Percentiles rank a stretch among this genome's conserved stretches.
Evolutionary conservation across 2,888 invertebrate species (phyloP).

Genomic region (Conus canariensis): DNA sequence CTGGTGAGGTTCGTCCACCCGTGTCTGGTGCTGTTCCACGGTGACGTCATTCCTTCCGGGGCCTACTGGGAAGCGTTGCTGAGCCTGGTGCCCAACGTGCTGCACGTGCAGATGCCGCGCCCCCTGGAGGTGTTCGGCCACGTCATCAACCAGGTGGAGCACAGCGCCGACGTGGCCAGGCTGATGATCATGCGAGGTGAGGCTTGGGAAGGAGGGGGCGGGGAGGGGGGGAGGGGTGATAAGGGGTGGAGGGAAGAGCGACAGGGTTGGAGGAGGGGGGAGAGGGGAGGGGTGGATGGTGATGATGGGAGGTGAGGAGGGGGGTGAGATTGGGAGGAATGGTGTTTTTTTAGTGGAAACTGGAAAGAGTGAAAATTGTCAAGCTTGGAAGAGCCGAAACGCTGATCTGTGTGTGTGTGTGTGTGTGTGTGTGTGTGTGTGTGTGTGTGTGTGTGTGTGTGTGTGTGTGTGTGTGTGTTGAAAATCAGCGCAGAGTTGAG

Average conservation of each 20-base stretch:
- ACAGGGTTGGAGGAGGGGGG: too few relatives aligned
- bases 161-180: constrained; percentile 64
- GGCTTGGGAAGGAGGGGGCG: background rate
- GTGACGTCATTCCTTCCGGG: constrained; percentile 60
- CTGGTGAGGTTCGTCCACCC: constrained; percentile 59
- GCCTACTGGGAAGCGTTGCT: constrained; percentile 63
- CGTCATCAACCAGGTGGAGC: constrained; percentile 59
- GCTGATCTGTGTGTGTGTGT: too few relatives aligned
- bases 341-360: too few relatives aligned
- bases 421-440: too few relatives aligned
- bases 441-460: too few relatives aligned
- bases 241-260: too few relatives aligned
- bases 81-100: constrained; percentile 60
- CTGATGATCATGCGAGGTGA: constrained; percentile 60
- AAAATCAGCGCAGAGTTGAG: too few relatives aligned
- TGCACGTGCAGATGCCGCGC: constrained; percentile 59
- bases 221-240: background rate
- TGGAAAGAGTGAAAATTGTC: too few relatives aligned
- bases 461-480: too few relatives aligned
- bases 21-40: constrained; percentile 67
- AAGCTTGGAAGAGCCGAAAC: too few relatives aligned
- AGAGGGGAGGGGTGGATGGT: too few relatives aligned
- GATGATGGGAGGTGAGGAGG: too few relatives aligned
- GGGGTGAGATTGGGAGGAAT: background rate
- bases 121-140: constrained; percentile 60